Base-by-base conservation (phyloP, 1,140 invertebrate genomes). In the Scylla paramamosain region DNA sequence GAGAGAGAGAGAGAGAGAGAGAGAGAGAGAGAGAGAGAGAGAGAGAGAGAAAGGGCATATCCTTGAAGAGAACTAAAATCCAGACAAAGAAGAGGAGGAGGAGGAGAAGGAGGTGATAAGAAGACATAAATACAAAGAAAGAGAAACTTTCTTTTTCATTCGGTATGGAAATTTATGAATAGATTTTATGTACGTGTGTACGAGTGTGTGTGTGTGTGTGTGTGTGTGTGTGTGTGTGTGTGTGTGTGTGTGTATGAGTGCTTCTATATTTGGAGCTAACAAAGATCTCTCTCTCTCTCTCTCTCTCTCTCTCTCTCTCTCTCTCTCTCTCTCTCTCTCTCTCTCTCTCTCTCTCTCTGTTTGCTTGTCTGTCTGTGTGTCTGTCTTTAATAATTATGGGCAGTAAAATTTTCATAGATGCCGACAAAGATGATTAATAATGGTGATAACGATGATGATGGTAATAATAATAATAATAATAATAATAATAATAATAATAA, bases 221-320 rank as follows among this genome's bases (percentile, higher is more conserved):
- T 77, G 67, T 77, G 67, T 77, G 67, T 77, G 67, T 77, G 67
- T 77, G 67, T 77, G 67, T 77, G 67, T 77, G 67, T 77, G 67
- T 77, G 67, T 77, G 67, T 77, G 67, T 77, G 67, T n/a, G 52
- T 4, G 10, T 59, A 20, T 59, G 52, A 16, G 52, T 59, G 52
- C 52, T n/a, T 77, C 67, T 77, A 77, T n/a, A n/a, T 77, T 77
- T 25, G 67, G 67, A 77, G 6, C 67, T 77, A 77, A 77, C 52
- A 59, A 77, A 77, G 67, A 77, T 77, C 25, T 77, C 67, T 59
- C 52, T 59, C 52, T 20, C 16, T 59, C 52, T 20, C 39, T 59
- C 12, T 59, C 12, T 59, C 12, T 59, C 12, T 59, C 12, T 59
- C 12, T 59, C 12, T 59, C 12, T 59, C 12, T 59, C 12, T 59